Evolutionary conservation across 1,140 invertebrate species (phyloP).

Genomic region (Copidosoma floridanum): DNA sequence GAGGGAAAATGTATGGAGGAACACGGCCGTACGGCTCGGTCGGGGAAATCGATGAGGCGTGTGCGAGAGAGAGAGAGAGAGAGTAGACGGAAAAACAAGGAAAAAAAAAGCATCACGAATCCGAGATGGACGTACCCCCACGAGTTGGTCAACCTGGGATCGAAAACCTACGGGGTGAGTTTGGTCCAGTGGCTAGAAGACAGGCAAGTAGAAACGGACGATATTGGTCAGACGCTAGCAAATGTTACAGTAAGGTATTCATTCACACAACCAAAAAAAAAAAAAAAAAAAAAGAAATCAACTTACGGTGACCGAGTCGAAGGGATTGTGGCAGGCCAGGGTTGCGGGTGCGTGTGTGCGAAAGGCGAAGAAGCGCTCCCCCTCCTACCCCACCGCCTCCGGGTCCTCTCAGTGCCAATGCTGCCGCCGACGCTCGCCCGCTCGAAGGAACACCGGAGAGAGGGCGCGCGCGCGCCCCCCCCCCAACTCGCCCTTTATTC

Average conservation of each 20-base stretch:
- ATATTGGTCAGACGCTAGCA: neutral
- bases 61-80: too few relatives aligned
- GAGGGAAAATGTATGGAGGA: neutral
- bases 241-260: too few relatives aligned
- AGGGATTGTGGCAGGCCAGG: constrained; percentile 57
- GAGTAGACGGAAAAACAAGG: too few relatives aligned
- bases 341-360: constrained; percentile 24
- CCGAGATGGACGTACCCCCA: too few relatives aligned
- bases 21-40: too few relatives aligned
- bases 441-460: neutral
- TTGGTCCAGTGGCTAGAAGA: too few relatives aligned
- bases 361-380: neutral
- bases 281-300: neutral
- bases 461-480: neutral
- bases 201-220: constrained; percentile 1
- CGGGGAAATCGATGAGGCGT: too few relatives aligned
- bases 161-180: too few relatives aligned
- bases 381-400: neutral
- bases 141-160: too few relatives aligned
- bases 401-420: neutral
- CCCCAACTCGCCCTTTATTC: neutral
- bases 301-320: constrained; percentile 58
- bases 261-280: too few relatives aligned
- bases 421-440: neutral
- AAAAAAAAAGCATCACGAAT: too few relatives aligned